These are phyloP conservation scores for Tragopan temminckii DNA, from an alignment of 2,797 vertebrate genomes.

Conservation along the genomic window DNA sequence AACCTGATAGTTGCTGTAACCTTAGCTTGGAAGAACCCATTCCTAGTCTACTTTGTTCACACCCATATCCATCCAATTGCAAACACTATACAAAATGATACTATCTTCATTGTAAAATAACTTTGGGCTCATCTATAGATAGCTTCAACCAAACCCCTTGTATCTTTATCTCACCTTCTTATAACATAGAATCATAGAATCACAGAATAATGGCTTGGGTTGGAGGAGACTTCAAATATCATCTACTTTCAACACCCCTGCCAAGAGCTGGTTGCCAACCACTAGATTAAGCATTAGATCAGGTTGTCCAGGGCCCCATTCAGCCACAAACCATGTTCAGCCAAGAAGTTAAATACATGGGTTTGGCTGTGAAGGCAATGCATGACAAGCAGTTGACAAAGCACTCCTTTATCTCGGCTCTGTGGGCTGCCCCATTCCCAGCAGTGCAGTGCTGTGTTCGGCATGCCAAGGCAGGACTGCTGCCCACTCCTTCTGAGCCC, in stretches of 20 bases:
- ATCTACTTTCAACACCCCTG: too few species aligned
- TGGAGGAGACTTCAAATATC: too few species aligned
- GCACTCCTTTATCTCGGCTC: background rate
- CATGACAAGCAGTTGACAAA: background rate
- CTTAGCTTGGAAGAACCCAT: background rate
- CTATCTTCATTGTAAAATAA: background rate
- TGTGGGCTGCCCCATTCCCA: background rate
- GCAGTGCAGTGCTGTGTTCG: fast-evolving
- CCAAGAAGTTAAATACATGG: background rate
- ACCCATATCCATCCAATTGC: background rate
- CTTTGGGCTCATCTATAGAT: background rate
- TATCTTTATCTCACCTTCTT: background rate
- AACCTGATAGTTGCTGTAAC: background rate
- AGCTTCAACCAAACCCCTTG: background rate
- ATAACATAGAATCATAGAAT: too few species aligned
- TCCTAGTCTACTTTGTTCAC: background rate
- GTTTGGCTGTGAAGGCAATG: background rate
- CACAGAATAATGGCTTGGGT: too few species aligned
- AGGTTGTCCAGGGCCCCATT: too few species aligned
- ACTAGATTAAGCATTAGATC: too few species aligned
- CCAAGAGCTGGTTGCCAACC: too few species aligned
- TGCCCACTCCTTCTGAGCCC: background rate
- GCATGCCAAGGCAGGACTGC: background rate
- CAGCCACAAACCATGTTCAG: background rate
- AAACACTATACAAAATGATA: background rate